These are phyloP conservation scores for Caenorhabditis becei DNA, from an alignment of 2,888 invertebrate species.

Conservation along the genomic window DNA sequence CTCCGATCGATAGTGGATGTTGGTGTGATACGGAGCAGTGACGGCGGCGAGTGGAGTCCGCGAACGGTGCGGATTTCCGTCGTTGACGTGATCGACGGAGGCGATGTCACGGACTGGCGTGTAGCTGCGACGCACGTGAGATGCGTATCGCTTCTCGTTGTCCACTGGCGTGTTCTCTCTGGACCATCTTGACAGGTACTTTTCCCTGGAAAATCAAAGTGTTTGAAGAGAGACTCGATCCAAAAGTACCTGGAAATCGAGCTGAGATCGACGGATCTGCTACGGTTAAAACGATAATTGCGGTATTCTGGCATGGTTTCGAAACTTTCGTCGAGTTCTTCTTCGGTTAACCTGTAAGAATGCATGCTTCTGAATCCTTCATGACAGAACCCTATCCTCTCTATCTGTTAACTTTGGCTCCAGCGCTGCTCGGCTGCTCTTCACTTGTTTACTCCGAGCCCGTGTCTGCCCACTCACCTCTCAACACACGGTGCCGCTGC, in stretches of 20 bases:
- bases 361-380: neutral
- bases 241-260: slow-evolving; percentile 62
- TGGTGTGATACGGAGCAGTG: slow-evolving; percentile 80
- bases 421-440: slow-evolving; percentile 6
- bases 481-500: slow-evolving; percentile 67
- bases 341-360: slow-evolving; percentile 65
- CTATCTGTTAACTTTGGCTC: slow-evolving; percentile 21
- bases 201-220: slow-evolving; percentile 65
- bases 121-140: slow-evolving; percentile 78
- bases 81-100: slow-evolving; percentile 63
- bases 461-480: slow-evolving; percentile 47
- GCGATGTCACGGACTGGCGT: slow-evolving; percentile 80
- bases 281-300: slow-evolving; percentile 67
- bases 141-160: slow-evolving; percentile 71
- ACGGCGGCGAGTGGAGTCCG: slow-evolving; percentile 77
- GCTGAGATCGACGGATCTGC: slow-evolving; percentile 69
- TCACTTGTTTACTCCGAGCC: slow-evolving; percentile 20
- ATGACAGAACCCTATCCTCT: neutral
- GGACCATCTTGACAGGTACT: slow-evolving; percentile 81
- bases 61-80: slow-evolving; percentile 66
- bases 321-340: slow-evolving; percentile 66
- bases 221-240: neutral
- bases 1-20: slow-evolving; percentile 75
- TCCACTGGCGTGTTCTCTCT: slow-evolving; percentile 81
- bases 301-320: slow-evolving; percentile 65